Conservation (phyloP, 2,888 invertebrate species). For the Drosophila pseudotalamancana region DNA sequence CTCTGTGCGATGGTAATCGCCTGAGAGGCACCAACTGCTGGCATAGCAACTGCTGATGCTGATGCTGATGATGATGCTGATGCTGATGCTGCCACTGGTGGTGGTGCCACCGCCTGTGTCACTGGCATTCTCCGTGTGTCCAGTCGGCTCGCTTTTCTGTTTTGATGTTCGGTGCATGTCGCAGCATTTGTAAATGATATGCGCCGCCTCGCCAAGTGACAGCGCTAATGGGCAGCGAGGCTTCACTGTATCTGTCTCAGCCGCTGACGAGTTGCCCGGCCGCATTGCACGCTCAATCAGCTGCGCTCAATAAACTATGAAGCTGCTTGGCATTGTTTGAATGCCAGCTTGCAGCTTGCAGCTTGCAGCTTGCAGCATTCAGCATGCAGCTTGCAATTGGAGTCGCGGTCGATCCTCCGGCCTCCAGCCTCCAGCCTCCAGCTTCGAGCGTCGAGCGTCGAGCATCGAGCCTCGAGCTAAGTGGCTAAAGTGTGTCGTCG, state of each 20-base stretch:
- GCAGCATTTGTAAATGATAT: constrained; percentile 69
- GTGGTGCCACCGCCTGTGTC: neutral
- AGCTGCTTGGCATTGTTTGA: constrained; percentile 65
- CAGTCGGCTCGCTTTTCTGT: constrained; percentile 38
- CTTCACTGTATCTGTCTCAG: constrained; percentile 13
- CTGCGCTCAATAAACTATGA: constrained; percentile 65
- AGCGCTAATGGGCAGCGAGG: constrained; percentile 61
- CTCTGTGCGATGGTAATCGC: constrained; percentile 40
- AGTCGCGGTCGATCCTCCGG: constrained; percentile 5
- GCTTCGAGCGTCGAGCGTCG: too few species aligned
- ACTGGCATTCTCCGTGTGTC: constrained; percentile 20
- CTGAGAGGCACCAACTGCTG: constrained; percentile 38
- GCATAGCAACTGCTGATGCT: too few species aligned
- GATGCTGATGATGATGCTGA: neutral
- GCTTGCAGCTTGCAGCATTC: constrained; percentile 4
- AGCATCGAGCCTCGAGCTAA: constrained; percentile 16
- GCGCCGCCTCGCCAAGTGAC: constrained; percentile 57
- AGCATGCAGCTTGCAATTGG: neutral
- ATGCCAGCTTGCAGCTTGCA: constrained; percentile 34
- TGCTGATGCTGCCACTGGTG: neutral
- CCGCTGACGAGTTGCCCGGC: constrained; percentile 27
- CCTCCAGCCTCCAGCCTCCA: neutral
- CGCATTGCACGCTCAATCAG: constrained; percentile 61
- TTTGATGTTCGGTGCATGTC: constrained; percentile 55
- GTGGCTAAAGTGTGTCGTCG: constrained; percentile 40